Conservation (phyloP, 1,140 invertebrate genomes). For the Camponotus pennsylvanicus region DNA sequence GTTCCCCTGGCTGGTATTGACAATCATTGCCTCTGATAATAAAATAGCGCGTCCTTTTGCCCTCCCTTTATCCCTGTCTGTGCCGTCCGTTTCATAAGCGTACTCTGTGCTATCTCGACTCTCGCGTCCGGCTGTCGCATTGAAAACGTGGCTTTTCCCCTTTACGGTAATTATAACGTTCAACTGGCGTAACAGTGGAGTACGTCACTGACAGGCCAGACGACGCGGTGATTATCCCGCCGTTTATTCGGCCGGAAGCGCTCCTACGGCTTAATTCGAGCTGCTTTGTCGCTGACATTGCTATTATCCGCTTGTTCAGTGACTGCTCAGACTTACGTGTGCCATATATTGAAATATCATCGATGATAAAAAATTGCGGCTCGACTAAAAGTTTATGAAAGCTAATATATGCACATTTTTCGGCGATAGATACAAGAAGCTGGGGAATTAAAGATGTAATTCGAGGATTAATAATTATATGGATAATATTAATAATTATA, state of each 20-base stretch:
- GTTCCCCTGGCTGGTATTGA: constrained; percentile 23
- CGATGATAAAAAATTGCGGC: background rate
- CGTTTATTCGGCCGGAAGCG: constrained; percentile 56
- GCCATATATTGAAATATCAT: constrained; percentile 11
- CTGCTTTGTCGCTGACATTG: constrained; percentile 67
- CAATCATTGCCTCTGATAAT: constrained; percentile 65
- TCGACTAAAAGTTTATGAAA: background rate
- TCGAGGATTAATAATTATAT: background rate
- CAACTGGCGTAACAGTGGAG: constrained; percentile 47
- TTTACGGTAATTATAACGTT: constrained; percentile 65
- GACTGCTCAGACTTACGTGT: constrained; percentile 49
- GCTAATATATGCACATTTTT: background rate
- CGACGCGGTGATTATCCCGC: constrained; percentile 18
- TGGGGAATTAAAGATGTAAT: background rate
- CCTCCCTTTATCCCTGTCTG: constrained; percentile 29
- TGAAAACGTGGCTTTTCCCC: constrained; percentile 48
- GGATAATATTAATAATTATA: too few relatives aligned
- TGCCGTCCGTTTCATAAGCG: constrained; percentile 39
- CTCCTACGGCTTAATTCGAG: constrained; percentile 65
- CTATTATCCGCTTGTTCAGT: constrained; percentile 53
- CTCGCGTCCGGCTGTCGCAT: constrained; percentile 27
- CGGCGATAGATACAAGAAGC: too few relatives aligned
- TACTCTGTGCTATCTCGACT: constrained; percentile 43
- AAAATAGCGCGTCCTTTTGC: constrained; percentile 47
- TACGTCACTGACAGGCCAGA: constrained; percentile 65